Base-by-base conservation (phyloP, 2,797 vertebrate species). In the Mus caroli region DNA sequence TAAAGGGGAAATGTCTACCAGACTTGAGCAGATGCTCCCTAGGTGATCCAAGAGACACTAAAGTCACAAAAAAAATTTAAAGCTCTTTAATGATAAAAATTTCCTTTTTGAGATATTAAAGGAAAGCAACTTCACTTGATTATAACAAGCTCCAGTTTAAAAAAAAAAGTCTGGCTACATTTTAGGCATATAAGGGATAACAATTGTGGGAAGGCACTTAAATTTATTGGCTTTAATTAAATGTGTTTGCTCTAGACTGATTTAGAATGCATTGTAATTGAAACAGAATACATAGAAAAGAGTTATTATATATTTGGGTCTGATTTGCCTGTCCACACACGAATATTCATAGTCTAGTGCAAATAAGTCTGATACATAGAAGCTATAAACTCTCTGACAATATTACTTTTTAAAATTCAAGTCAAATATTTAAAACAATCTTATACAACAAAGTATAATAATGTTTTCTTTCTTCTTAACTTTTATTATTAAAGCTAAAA, bases 161-260 rank as follows among this genome's bases (percentile, higher is more conserved):
- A 43, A 75, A 40, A 73, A 88, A 19, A 90, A 46, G 15, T 28
- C 28, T 91, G 77, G 8, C 22, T 95, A 75, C 67, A 93, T 94
- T 93, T 46, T 60, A 43, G 76, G 31, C 20, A 43, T 37, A 62
- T 69, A 73, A 64, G 79, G 5, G 6, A 19, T 75, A 93, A 91
- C 46, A 94, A 28, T 73, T 78, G 3, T 46, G 77, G 22, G 83
- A 95, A 15, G 20, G 43, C 19, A 94, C 0, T 43, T 91, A 69
- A 96, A 96, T 96, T 95, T 93, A 97, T 84, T 94, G 90, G 67
- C 58, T 97, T 97, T 97, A 97, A 96, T 97, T 95, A 97, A 92
- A 84, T 85, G 76, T 91, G 69, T 98, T 98, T 97, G 91, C 94
- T 98, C 92, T 97, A 93, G 97, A 96, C 75, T 88, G 75, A 95